phyloP scores from a whole-genome alignment of 2,888 invertebrate genomes.

The Chymomyza amoena region DNA sequence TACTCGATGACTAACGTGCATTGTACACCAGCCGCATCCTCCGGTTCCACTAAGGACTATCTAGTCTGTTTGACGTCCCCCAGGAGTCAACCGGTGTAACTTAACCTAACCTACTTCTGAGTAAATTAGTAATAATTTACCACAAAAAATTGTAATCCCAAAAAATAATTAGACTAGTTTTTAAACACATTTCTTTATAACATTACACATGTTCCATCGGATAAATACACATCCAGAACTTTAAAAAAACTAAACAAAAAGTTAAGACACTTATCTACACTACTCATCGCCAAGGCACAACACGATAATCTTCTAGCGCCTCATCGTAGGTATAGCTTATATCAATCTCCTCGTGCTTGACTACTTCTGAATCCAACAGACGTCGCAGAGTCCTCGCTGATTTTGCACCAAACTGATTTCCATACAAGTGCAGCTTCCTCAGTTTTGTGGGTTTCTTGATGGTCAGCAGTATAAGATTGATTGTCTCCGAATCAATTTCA shows the following conservation, averaged over 20 bases:
- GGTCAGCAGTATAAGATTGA: slow-evolving; percentile 64
- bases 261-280: background rate
- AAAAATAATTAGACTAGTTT: too few species aligned
- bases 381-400: slow-evolving; percentile 64
- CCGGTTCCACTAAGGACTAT: too few species aligned
- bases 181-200: too few species aligned
- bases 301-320: slow-evolving; percentile 53
- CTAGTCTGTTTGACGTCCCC: too few species aligned
- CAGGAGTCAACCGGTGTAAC: too few species aligned
- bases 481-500: slow-evolving; percentile 53
- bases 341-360: slow-evolving; percentile 59
- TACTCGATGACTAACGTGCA: too few species aligned
- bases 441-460: slow-evolving; percentile 70
- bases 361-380: slow-evolving; percentile 58
- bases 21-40: too few species aligned
- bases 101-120: too few species aligned
- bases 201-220: accelerated
- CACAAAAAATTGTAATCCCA: too few species aligned
- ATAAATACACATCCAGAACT: too few species aligned
- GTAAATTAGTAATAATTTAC: too few species aligned
- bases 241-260: background rate
- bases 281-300: slow-evolving; percentile 62
- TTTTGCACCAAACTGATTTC: slow-evolving; percentile 64
- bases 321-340: slow-evolving; percentile 65
- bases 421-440: slow-evolving; percentile 60